Base-by-base conservation (phyloP, 2,113 vertebrate species). In the Diadophis punctatus region DNA sequence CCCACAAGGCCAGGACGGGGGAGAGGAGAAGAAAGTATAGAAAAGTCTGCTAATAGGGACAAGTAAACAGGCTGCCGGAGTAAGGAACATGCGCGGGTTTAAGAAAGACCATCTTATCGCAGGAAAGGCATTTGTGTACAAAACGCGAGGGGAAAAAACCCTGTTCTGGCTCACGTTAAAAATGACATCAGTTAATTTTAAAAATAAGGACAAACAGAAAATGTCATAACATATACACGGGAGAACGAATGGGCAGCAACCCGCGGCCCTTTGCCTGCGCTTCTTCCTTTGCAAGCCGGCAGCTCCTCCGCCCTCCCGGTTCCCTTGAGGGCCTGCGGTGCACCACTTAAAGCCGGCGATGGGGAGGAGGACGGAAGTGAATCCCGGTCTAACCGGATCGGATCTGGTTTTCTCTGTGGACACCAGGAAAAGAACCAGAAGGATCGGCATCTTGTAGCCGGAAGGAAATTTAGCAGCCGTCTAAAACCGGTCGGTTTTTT, bases 41-140 rank as follows among this genome's bases (percentile, higher is more conserved):
- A 96, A 95, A 91, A 95, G 91, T 95, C 95, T 86, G 53, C 27
- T 91, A 91, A 91, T 25, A 49, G 53, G 22, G 27, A 58, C 4
- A 18, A 55, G 90, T 56, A 86, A 97, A 97, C 96, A 97, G 51
- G 52, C 93, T 94, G 80, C 14, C 5, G 20, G n/a, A 51, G 48
- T 8, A 43, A 23, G 25, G 96, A 93, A 96, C 2, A 18, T 80
- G 88, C 95, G 96, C 97, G 93, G 95, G 97, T 96, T 97, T 97
- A 97, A 96, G 95, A 96, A 96, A 97, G 97, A 96, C 97, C 97
- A 97, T 98, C 97, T 98, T 98, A 98, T 98, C 97, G 96, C 96
- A 97, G 93, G 97, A 96, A 97, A 96, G 96, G 91, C 68, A 91
- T 93, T 98, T 60, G 97, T 98, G 97, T 98, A 98, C 97, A 97